phyloP scores from a whole-genome alignment of 2,797 vertebrate genomes.

The Eulemur coronatus region DNA sequence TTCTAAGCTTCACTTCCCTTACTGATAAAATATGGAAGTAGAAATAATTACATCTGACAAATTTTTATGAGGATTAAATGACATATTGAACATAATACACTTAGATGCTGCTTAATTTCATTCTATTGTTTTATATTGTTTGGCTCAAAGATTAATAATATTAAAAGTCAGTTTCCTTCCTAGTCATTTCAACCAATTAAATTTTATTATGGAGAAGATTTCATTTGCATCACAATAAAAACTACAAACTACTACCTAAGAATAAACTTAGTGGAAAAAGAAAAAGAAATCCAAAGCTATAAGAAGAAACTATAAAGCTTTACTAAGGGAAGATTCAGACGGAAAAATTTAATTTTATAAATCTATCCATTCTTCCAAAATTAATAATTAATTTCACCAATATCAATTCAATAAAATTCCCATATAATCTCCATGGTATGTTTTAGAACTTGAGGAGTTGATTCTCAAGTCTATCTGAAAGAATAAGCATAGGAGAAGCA shows the following conservation, averaged over 20 bases:
- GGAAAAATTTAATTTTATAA: neutral
- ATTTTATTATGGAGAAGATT: neutral
- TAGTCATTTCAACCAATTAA: neutral
- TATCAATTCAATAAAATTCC: neutral
- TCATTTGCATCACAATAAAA: neutral
- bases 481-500: neutral
- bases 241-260: neutral
- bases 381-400: slow-evolving; percentile 36
- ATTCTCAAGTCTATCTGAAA: neutral
- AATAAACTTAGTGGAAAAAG: neutral
- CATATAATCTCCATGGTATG: neutral
- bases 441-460: neutral
- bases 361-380: slow-evolving; percentile 10
- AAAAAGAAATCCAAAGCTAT: neutral
- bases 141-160: neutral
- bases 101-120: neutral
- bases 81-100: neutral
- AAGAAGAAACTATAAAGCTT: neutral
- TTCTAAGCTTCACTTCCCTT: neutral
- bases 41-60: neutral
- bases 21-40: neutral
- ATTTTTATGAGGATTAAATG: slow-evolving; percentile 24
- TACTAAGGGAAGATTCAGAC: neutral
- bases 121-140: neutral
- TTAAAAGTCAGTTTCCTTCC: neutral